Evolutionary conservation across 2,888 invertebrate genomes (phyloP).

Genomic region (Cryptophagus acutangulus): DNA sequence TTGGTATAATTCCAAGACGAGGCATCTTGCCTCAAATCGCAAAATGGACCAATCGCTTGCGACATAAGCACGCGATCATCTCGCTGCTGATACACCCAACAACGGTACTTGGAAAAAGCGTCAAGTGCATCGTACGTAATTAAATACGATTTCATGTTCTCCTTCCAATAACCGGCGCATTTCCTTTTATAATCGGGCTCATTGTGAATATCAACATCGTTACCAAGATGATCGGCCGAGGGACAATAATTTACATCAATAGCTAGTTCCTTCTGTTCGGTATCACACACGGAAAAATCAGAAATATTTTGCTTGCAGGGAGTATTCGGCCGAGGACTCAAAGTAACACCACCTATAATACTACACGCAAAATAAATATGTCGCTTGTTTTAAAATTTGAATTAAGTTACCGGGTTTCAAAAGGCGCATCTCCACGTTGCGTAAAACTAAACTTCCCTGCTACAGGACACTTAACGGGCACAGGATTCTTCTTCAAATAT

Average conservation of each 20-base stretch:
- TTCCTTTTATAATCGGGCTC: slow-evolving; percentile 95
- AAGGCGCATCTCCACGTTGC: slow-evolving; percentile 83
- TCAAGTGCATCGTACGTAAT: slow-evolving; percentile 95
- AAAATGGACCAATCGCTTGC: slow-evolving; percentile 86
- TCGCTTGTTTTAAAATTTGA: too few relatives aligned
- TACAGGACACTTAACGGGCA: slow-evolving; percentile 89
- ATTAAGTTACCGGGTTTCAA: slow-evolving; percentile 68
- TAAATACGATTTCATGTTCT: slow-evolving; percentile 92
- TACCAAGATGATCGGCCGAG: slow-evolving; percentile 91
- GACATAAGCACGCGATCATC: slow-evolving; percentile 85
- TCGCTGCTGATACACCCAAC: slow-evolving; percentile 96
- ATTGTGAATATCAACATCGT: slow-evolving; percentile 94
- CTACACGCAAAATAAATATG: slow-evolving; percentile 48
- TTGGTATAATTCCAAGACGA: slow-evolving; percentile 82
- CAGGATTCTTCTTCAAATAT: slow-evolving; percentile 80
- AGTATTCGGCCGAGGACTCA: slow-evolving; percentile 87
- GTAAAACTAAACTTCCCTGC: slow-evolving; percentile 95
- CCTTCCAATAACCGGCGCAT: slow-evolving; percentile 97
- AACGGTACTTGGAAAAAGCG: slow-evolving; percentile 91
- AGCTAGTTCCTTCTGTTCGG: slow-evolving; percentile 88
- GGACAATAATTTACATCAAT: slow-evolving; percentile 95
- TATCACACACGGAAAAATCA: slow-evolving; percentile 93
- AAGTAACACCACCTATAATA: slow-evolving; percentile 91
- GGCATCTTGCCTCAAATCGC: slow-evolving; percentile 85
- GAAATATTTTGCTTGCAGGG: slow-evolving; percentile 91